Percentiles rank a stretch among this genome's conserved stretches.
These are phyloP conservation scores for Calidris pygmaea DNA, from an alignment of 2,113 vertebrate genomes.

Conservation along the genomic window DNA sequence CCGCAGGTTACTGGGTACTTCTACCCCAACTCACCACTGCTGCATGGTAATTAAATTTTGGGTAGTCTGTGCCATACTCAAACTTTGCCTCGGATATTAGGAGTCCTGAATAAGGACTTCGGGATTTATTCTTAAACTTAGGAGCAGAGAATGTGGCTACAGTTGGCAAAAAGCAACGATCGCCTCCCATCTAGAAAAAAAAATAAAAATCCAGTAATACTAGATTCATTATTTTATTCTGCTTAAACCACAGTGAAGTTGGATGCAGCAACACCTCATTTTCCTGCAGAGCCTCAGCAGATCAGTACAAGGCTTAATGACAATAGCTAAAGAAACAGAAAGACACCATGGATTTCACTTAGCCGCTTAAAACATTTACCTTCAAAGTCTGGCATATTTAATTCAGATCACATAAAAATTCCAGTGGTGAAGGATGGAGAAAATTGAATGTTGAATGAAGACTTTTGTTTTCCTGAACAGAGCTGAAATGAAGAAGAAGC, in stretches of 20 bases:
- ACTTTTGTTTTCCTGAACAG: slow-evolving; percentile 23
- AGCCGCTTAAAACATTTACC: not conserved
- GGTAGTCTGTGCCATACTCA: not conserved
- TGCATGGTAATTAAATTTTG: rapidly evolving
- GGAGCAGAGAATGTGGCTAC: not conserved
- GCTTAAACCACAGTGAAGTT: not conserved
- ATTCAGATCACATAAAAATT: slow-evolving; percentile 25
- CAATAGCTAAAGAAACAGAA: not conserved
- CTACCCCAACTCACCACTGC: not conserved
- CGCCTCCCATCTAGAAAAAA: not conserved
- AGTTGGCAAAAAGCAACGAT: not conserved
- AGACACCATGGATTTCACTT: not conserved
- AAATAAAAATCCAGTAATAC: not conserved
- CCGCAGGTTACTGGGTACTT: not conserved
- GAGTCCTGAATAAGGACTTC: not conserved
- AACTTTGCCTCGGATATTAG: not conserved
- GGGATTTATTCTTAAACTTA: not conserved
- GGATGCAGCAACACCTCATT: not conserved
- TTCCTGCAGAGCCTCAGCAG: not conserved
- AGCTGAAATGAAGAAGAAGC: slow-evolving; percentile 26
- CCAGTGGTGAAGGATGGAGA: slow-evolving; percentile 4
- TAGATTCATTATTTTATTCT: not conserved
- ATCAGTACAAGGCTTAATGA: not conserved
- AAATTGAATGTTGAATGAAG: slow-evolving; percentile 11
- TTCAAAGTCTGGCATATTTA: not conserved